These are phyloP conservation scores for Poeciliopsis turrubarensis DNA, from an alignment of 2,113 vertebrate genomes.

Conservation along the genomic window DNA sequence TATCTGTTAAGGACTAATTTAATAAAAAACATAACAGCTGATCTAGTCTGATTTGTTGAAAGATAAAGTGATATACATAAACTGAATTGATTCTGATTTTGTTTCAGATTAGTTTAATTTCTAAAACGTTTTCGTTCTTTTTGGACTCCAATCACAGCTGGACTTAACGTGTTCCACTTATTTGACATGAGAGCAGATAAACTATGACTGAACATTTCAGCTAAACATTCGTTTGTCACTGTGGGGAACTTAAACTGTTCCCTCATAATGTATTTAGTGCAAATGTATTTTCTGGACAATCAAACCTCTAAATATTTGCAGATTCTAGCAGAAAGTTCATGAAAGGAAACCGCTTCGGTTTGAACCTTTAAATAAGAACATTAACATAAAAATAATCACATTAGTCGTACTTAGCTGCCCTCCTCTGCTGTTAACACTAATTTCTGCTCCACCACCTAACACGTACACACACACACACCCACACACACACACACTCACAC, in stretches of 20 bases:
- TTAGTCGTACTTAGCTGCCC: not conserved
- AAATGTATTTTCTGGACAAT: not conserved
- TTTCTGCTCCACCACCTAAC: slow-evolving; percentile 6
- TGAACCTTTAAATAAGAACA: not conserved
- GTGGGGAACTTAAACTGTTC: not conserved
- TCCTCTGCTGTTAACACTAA: not conserved
- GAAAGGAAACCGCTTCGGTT: not conserved
- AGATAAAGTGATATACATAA: too few species aligned
- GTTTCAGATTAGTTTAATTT: too few species aligned
- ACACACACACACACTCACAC: slow-evolving; percentile 2
- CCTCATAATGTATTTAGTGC: not conserved
- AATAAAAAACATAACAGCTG: too few species aligned
- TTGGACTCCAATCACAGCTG: too few species aligned
- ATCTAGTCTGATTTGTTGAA: too few species aligned
- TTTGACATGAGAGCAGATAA: not conserved
- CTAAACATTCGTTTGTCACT: not conserved
- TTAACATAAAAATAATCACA: slow-evolving; percentile 9
- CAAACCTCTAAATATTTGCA: not conserved
- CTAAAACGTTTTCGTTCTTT: too few species aligned
- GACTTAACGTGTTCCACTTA: too few species aligned
- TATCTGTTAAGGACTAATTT: too few species aligned
- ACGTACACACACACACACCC: not conserved
- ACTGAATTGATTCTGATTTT: too few species aligned
- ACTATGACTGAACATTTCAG: not conserved
- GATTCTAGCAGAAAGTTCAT: not conserved